Percentiles rank a stretch among this genome's conserved stretches.
Evolutionary conservation across 2,797 vertebrate genomes (phyloP).

Genomic region (Phrynocephalus guinanensis): DNA sequence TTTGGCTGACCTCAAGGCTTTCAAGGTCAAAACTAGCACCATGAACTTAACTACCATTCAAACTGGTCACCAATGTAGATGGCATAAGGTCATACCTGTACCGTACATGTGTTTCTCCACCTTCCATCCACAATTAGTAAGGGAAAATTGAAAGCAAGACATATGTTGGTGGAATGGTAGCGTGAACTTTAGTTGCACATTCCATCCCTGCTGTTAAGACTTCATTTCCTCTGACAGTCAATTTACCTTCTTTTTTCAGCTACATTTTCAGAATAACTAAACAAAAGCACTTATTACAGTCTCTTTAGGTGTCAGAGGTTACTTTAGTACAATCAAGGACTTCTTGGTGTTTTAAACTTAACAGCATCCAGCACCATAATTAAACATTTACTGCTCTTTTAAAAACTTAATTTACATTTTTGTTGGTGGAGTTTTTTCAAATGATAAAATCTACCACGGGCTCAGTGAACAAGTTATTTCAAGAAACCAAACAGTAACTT

Average conservation of each 20-base stretch:
- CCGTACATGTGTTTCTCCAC: slow-evolving; percentile 30
- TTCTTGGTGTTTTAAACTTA: slow-evolving; percentile 71
- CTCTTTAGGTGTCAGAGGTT: slow-evolving; percentile 72
- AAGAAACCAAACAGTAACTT: slow-evolving; percentile 40
- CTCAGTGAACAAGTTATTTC: slow-evolving; percentile 39
- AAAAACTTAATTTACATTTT: slow-evolving; percentile 64
- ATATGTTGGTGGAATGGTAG: slow-evolving; percentile 12
- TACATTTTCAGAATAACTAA: slow-evolving; percentile 66
- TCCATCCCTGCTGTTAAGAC: slow-evolving; percentile 48
- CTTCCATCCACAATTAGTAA: slow-evolving; percentile 1
- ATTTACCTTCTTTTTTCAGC: slow-evolving; percentile 50
- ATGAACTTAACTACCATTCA: not conserved
- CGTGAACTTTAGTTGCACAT: not conserved
- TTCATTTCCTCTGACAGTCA: slow-evolving; percentile 39
- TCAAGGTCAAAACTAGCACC: not conserved
- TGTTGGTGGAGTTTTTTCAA: slow-evolving; percentile 48
- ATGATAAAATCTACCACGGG: slow-evolving; percentile 46
- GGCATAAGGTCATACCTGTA: too few relatives aligned
- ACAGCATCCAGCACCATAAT: slow-evolving; percentile 68
- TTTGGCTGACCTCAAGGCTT: not conserved
- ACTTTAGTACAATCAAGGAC: slow-evolving; percentile 67
- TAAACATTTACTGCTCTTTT: slow-evolving; percentile 67
- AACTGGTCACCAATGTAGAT: not conserved
- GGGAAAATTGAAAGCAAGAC: slow-evolving; percentile 13
- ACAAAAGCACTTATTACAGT: slow-evolving; percentile 71